phyloP scores from a whole-genome alignment of 2,797 vertebrate genomes.

The Euthynnus affinis region DNA sequence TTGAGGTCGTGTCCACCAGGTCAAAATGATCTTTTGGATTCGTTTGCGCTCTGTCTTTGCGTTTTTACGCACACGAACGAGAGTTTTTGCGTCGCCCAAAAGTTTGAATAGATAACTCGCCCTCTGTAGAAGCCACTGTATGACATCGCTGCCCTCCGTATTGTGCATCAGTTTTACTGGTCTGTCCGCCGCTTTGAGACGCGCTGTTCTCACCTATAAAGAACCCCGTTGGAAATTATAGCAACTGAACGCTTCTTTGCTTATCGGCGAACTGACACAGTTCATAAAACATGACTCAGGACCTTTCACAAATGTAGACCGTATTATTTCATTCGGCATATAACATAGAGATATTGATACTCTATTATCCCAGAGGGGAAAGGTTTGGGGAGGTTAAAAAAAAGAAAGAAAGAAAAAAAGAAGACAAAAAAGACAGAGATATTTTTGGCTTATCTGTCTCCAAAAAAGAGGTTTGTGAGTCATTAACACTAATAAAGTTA shows the following conservation, averaged over 20 bases:
- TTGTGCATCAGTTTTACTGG: not conserved
- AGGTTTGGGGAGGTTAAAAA: not conserved
- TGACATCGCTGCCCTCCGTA: not conserved
- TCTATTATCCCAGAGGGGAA: not conserved
- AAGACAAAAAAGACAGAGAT: too few relatives aligned
- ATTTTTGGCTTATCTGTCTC: slow-evolving; percentile 10
- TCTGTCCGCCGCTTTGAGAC: not conserved
- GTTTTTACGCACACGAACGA: slow-evolving; percentile 39
- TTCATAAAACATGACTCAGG: not conserved
- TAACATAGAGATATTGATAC: not conserved
- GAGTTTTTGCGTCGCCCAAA: slow-evolving; percentile 15
- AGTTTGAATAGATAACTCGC: slow-evolving; percentile 19
- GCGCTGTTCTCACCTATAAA: not conserved
- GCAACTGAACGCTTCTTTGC: not conserved
- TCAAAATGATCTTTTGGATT: not conserved
- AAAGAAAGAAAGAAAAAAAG: too few relatives aligned
- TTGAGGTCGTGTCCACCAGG: too few relatives aligned
- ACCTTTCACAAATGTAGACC: not conserved
- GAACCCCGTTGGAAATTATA: not conserved
- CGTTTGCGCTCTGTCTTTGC: not conserved
- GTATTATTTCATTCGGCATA: not conserved
- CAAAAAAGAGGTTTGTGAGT: slow-evolving; percentile 18
- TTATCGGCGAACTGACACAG: not conserved
- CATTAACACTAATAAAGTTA: slow-evolving; percentile 45
- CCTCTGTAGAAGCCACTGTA: not conserved